phyloP scores from a whole-genome alignment of 2,888 invertebrate genomes.

The Drosophila hamatofila region DNA sequence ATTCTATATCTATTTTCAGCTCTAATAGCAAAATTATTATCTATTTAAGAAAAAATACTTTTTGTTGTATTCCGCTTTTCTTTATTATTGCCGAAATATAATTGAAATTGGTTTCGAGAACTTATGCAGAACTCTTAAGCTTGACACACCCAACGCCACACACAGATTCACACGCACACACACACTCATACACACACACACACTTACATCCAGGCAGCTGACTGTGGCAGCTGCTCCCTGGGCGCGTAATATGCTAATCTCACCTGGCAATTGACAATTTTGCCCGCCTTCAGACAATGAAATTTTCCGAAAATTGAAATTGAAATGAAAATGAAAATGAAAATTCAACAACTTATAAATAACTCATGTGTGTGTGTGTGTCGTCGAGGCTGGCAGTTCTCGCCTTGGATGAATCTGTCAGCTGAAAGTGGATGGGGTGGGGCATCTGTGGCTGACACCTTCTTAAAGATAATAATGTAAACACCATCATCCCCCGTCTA shows the following conservation, averaged over 20 bases:
- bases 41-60: too few relatives aligned
- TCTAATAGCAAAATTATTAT: too few relatives aligned
- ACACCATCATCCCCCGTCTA: slow-evolving; percentile 24
- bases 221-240: slow-evolving; percentile 37
- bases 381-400: slow-evolving; percentile 56
- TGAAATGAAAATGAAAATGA: slow-evolving; percentile 70
- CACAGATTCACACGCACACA: background rate
- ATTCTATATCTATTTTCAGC: too few relatives aligned
- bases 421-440: slow-evolving; percentile 3
- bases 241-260: slow-evolving; percentile 71
- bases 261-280: slow-evolving; percentile 69
- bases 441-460: slow-evolving; percentile 72
- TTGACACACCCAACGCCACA: background rate
- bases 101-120: slow-evolving; percentile 22
- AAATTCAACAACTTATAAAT: slow-evolving; percentile 72
- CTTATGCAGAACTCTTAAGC: background rate
- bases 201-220: background rate
- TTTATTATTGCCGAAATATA: background rate
- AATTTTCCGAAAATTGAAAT: slow-evolving; percentile 62
- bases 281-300: slow-evolving; percentile 73
- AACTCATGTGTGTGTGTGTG: slow-evolving; percentile 34
- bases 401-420: slow-evolving; percentile 26
- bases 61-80: background rate
- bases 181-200: background rate
- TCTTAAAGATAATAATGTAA: slow-evolving; percentile 63